Conservation (phyloP, 37 sponge, comb jelly and placozoan species). For the Oopsacas minuta region DNA sequence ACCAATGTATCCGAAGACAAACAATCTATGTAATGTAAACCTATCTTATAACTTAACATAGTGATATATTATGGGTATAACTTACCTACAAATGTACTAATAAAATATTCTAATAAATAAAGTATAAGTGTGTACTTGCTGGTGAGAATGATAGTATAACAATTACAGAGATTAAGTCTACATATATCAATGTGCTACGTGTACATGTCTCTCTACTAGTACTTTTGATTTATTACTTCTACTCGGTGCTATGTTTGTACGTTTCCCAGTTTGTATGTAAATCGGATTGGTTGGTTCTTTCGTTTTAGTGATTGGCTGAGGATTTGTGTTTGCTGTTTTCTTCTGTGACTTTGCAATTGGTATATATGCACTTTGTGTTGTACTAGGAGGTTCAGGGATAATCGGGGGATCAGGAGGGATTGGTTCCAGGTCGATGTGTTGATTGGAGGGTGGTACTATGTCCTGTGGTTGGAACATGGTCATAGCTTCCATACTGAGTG, state of each 20-base stretch:
- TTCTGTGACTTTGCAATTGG: conserved; percentile 1
- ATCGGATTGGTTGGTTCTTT: neutral
- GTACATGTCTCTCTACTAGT: neutral
- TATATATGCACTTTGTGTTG: neutral
- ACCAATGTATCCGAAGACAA: no score
- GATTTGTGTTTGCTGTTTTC: neutral
- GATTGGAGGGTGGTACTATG: neutral
- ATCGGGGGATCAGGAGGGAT: neutral
- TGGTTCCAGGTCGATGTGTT: neutral
- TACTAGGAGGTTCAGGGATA: neutral
- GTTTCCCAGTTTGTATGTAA: neutral
- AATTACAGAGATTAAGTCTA: no score
- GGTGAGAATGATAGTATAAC: no score
- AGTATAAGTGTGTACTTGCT: no score
- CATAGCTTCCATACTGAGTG: conserved; percentile 96
- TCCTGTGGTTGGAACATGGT: conserved; percentile 61
- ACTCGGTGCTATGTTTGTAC: neutral
- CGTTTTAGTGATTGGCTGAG: neutral
- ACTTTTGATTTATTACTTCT: neutral
- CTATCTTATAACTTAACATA: no score
- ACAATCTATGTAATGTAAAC: no score
- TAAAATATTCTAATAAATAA: no score
- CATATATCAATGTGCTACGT: neutral
- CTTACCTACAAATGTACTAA: no score
- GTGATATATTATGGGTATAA: no score